Base-by-base conservation (phyloP, 2,888 invertebrate species). In the Arrhopalites spinosus region DNA sequence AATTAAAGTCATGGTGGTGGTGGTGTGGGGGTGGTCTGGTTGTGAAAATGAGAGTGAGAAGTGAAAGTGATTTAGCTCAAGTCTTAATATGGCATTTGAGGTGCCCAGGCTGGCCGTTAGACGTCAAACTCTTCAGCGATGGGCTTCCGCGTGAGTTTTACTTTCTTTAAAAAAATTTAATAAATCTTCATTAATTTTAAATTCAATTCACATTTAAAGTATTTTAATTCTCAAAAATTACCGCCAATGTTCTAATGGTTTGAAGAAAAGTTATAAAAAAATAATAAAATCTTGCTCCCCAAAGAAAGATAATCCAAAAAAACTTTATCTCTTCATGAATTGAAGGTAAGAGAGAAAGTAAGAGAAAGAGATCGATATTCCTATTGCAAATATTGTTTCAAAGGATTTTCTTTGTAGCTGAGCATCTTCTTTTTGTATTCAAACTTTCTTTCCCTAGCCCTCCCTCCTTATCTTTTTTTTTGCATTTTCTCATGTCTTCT, bases 131-230 rank as follows among this genome's bases (percentile, higher is more conserved):
- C 79, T 81, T 25, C 81, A 81, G 71, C 70, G 80, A 78, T 81
- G 81, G 81, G 81, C 81, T 77, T 81, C 81, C 75, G 81, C 81
- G 81, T 81, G 75, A 81, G 81, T 81, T 59, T 13, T 59, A 5
- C 59, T 59, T 59, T 59, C 11, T 20, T 36, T 36, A n/a, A n/a
- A n/a, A n/a, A n/a, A n/a, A n/a, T n/a, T n/a, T n/a, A n/a, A n/a
- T n/a, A n/a, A n/a, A n/a, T n/a, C n/a, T 13, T 13, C n/a, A 53
- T 53, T n/a, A 13, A 53, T 53, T n/a, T 17, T n/a, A 45, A 7
- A 45, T 15, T 53, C 53, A 53, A 17, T 45, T 53, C 11, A 13
- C 3, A 13, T n/a, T 53, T 3, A 13, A 53, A 53, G n/a, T 53
- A 3, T 13, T 53, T 53, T 53, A 13, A 53, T 53, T 7, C 53